Evolutionary conservation across 2,113 vertebrate species (phyloP).

Genomic region (Dicerorhinus sumatrensis): DNA sequence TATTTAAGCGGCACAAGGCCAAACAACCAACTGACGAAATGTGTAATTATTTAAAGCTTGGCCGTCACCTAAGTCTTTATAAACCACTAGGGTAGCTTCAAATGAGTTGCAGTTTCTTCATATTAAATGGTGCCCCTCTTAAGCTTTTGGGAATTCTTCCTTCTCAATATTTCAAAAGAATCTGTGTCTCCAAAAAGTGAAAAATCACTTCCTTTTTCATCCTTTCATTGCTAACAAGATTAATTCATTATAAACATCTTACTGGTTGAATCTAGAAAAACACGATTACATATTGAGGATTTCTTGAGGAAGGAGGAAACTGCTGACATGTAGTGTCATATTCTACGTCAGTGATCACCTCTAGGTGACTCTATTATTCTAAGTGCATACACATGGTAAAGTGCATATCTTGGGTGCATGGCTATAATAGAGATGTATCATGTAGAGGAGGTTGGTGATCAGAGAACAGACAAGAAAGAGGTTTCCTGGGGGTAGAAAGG

Average conservation of each 20-base stretch:
- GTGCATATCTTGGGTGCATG: neutral
- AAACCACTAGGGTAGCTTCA: neutral
- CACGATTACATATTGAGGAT: neutral
- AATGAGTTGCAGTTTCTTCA: neutral
- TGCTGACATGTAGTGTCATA: neutral
- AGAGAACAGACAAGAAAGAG: neutral
- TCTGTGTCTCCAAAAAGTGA: neutral
- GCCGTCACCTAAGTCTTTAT: neutral
- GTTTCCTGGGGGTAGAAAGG: fast-evolving
- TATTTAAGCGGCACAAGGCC: neutral
- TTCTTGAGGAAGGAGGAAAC: neutral
- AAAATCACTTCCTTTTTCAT: neutral
- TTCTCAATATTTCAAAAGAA: neutral
- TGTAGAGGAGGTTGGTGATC: neutral
- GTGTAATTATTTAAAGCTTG: constrained; percentile 4
- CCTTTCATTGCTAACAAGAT: neutral
- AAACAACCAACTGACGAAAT: constrained; percentile 5
- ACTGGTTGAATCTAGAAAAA: constrained; percentile 1
- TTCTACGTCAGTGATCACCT: neutral
- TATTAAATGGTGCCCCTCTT: neutral
- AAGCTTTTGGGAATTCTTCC: neutral
- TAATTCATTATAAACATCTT: neutral
- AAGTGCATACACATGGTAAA: neutral
- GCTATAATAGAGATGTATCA: neutral
- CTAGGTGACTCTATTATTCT: neutral